Percentiles rank a stretch among this genome's conserved stretches.
These are phyloP conservation scores for Diglossa brunneiventris DNA, from an alignment of 2,113 vertebrate species.

Conservation along the genomic window DNA sequence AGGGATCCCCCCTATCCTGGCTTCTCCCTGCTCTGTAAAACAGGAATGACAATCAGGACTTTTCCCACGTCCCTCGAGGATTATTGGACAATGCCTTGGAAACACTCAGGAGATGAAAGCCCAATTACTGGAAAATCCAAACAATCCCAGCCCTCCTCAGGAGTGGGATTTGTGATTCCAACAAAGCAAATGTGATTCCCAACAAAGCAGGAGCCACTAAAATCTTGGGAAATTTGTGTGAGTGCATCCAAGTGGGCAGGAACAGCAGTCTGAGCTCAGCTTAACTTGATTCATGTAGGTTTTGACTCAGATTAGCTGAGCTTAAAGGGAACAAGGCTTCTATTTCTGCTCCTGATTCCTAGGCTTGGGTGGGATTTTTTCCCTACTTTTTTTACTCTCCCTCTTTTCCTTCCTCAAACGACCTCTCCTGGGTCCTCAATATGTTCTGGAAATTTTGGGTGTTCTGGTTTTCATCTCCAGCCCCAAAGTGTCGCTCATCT, in stretches of 20 bases:
- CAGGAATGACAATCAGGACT: not conserved
- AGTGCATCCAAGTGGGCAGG: not conserved
- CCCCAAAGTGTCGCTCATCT: constrained; percentile 1
- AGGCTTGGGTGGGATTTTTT: not conserved
- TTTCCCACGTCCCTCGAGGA: constrained; percentile 4
- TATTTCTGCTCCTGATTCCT: constrained; percentile 7
- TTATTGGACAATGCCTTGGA: not conserved
- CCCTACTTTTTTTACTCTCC: not conserved
- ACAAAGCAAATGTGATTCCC: not conserved
- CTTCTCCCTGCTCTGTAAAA: not conserved
- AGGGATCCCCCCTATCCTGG: not conserved
- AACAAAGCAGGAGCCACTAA: not conserved
- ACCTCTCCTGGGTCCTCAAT: not conserved
- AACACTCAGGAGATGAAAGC: not conserved
- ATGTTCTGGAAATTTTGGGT: not conserved
- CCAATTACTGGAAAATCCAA: not conserved
- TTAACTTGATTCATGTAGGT: constrained; percentile 14
- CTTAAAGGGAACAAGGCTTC: constrained; percentile 23
- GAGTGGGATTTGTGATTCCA: not conserved
- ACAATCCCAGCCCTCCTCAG: not conserved
- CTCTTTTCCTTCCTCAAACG: not conserved
- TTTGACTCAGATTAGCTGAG: constrained; percentile 53
- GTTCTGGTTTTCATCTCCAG: constrained; percentile 20
- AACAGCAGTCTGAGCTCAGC: not conserved
- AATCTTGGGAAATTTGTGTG: not conserved